Evolutionary conservation across 2,797 vertebrate genomes (phyloP), one percentile per base, ranked within the genome.

Genomic region (Crenichthys baileyi): DNA sequence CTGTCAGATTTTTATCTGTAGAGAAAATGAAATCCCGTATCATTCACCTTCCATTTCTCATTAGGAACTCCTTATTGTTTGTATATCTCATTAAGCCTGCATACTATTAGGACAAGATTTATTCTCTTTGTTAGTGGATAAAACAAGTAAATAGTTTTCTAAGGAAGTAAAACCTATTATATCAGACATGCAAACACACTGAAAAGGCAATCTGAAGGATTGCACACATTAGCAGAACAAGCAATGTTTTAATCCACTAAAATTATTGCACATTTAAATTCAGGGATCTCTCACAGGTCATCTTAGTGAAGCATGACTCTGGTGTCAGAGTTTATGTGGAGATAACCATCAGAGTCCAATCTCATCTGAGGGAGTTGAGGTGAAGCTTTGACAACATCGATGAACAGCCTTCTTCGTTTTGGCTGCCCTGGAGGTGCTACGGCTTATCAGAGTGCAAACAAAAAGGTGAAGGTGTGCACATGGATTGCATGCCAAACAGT

Each of bases 81-180:
- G 9, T 58, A n/a, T n/a, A 58, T n/a, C 56, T 4, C 56, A 58
- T 58, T 36, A 74, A 29, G n/a, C 73, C 73, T 77, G 75, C 63
- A 26, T 87, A 83, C 50, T 82, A 48, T 73, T 70, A 55, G 56
- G 75, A 84, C 72, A 71, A 87, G 82, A 81, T 90, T 78, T 67
- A 72, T 79, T 81, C 73, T 84, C 73, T 80, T 82, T 72, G 84
- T 87, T 78, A 84, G 76, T 58, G 71, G 79, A 86, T 63, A 71
- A 82, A 90, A 88, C 77, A 80, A 81, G 51, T 87, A 93, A 90
- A 58, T 76, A 85, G 85, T 85, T 79, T 87, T 76, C 82, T 18
- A 53, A 36, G 63, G 77, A 79, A 31, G 67, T 48, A 29, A 39
- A 53, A 6, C 13, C 29, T 41, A 15, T 24, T 39, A 36, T 29